Percentiles rank a stretch among this genome's conserved stretches.
These are phyloP conservation scores for Fragum whitleyi DNA, from an alignment of 2,888 invertebrate species.

Conservation along the genomic window DNA sequence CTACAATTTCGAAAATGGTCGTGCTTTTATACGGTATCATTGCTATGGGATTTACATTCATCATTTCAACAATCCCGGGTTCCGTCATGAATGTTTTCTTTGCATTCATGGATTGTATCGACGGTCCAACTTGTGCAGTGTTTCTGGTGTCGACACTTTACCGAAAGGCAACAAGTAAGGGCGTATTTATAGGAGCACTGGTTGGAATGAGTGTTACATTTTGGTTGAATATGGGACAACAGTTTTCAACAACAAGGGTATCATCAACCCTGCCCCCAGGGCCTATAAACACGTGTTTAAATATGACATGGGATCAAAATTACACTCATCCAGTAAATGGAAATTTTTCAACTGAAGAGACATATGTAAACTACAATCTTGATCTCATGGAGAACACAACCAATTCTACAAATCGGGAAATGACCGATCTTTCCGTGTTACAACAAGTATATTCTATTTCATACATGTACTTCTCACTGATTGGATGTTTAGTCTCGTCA, in stretches of 20 bases:
- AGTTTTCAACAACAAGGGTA: conserved; percentile 20
- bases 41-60: background rate
- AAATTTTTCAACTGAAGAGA: too few relatives aligned
- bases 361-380: too few relatives aligned
- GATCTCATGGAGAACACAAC: too few relatives aligned
- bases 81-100: conserved; percentile 12
- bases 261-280: conserved; percentile 31
- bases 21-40: background rate
- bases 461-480: conserved; percentile 23
- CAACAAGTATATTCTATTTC: conserved; percentile 28
- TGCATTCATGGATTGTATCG: background rate
- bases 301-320: background rate
- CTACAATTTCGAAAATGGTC: background rate
- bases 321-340: background rate
- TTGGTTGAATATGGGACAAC: conserved; percentile 32
- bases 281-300: conserved; percentile 15
- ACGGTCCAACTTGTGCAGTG: conserved; percentile 6
- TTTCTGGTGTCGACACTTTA: background rate
- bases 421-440: background rate
- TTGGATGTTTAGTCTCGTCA: conserved; percentile 10
- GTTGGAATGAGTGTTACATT: background rate
- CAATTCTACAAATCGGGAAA: too few relatives aligned
- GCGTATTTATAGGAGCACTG: background rate
- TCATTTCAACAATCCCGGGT: background rate
- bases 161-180: conserved; percentile 2